Base-by-base conservation (phyloP, 2,113 vertebrate species). In the Sisor rabdophorus region DNA sequence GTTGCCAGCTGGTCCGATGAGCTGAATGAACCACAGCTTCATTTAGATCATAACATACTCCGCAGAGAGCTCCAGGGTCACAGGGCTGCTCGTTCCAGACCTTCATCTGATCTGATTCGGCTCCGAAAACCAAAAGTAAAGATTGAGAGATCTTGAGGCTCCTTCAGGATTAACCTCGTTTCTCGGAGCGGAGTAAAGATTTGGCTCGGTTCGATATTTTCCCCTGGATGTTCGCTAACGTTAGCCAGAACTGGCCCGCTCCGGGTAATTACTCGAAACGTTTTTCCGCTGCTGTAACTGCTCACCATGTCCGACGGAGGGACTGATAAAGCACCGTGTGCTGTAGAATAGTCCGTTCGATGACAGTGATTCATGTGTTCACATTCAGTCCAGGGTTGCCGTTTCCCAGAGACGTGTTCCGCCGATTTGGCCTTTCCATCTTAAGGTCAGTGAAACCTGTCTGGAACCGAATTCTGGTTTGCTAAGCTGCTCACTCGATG, bases 191-290 rank as follows among this genome's bases (percentile, higher is more conserved):
- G 40, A 69, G 71, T 40, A 77, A 74, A 77, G 28, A 40, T 52
- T 75, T 76, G 73, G 32, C 50, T 58, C 75, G 40, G 0, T 19
- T 76, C 11, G 61, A 16, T n/a, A 76, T 53, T 58, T 83, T 73
- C 78, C 73, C 54, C 58, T 77, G 2, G 17, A 36, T 65, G 24
- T 79, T 76, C 52, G 52, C 28, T 59, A 6, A n/a, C 24, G 10
- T 63, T 55, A 71, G 63, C 40, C 71, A 61, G 15, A 26, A 70
- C 52, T n/a, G 65, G 74, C 36, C 24, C n/a, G 26, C 58, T 77
- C 47, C 11, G 68, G 64, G 58, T 81, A 44, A 60, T 76, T 81
- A 50, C 11, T 50, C 64, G 3, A 55, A 55, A 22, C 13, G 12
- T 65, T 77, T 64, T 74, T 70, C 44, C 70, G 4, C 72, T 59